Evolutionary conservation across 2,797 vertebrate genomes (phyloP).

Genomic region (Anguilla obscura): DNA sequence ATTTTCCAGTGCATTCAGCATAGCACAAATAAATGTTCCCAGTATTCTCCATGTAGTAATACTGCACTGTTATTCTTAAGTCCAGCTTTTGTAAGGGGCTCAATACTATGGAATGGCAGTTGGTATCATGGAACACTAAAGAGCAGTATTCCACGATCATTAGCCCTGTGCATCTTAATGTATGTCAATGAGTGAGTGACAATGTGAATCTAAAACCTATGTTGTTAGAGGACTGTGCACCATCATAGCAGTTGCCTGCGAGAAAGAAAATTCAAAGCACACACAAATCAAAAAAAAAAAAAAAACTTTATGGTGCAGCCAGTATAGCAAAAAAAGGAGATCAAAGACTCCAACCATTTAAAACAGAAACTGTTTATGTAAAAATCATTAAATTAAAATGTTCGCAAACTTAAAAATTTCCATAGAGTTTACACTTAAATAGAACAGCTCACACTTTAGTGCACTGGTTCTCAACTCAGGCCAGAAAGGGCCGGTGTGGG

Average conservation of each 20-base stretch:
- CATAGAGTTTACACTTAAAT: not conserved
- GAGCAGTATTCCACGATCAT: not conserved
- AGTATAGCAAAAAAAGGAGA: not conserved
- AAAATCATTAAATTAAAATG: not conserved
- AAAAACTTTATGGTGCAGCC: not conserved
- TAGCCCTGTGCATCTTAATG: not conserved
- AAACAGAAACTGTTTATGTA: not conserved
- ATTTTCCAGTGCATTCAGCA: not conserved
- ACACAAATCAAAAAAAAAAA: not conserved
- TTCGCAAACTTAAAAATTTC: not conserved
- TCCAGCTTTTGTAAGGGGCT: not conserved
- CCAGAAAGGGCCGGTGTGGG: too few relatives aligned
- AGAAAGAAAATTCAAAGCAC: not conserved
- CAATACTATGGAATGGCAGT: not conserved
- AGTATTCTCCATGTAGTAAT: not conserved
- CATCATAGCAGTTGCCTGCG: not conserved
- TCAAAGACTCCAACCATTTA: not conserved
- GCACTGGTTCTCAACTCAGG: too few relatives aligned
- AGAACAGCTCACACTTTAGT: too few relatives aligned
- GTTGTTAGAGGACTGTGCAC: not conserved
- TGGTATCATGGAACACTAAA: not conserved
- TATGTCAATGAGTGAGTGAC: not conserved
- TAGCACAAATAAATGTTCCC: not conserved
- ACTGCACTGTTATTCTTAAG: not conserved
- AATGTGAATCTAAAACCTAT: not conserved